Evolutionary conservation across 2,797 vertebrate genomes (phyloP).

Genomic region (Enteromius radiatus): DNA sequence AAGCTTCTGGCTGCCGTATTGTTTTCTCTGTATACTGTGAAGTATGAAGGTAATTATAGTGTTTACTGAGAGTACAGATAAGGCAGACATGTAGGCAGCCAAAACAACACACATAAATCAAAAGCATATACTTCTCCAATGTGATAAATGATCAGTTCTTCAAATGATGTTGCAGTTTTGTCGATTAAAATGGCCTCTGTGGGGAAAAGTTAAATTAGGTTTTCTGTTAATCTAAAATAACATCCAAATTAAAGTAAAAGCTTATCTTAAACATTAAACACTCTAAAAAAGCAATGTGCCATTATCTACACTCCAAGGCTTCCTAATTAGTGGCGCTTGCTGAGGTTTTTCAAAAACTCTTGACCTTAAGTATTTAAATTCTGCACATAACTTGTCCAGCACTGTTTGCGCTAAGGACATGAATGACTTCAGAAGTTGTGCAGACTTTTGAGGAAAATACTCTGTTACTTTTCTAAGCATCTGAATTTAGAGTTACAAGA

Average conservation of each 20-base stretch:
- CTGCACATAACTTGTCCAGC: slow-evolving; percentile 3
- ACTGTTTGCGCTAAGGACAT: neutral
- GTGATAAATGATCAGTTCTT: slow-evolving; percentile 36
- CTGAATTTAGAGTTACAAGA: neutral
- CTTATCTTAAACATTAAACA: slow-evolving; percentile 34
- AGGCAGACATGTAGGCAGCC: slow-evolving; percentile 24
- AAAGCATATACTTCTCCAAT: slow-evolving; percentile 4
- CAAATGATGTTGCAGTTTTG: neutral
- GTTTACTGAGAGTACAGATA: slow-evolving; percentile 48
- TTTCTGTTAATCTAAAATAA: neutral
- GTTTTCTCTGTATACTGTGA: slow-evolving; percentile 33
- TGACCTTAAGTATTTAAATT: slow-evolving; percentile 3
- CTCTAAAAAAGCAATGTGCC: slow-evolving; percentile 3
- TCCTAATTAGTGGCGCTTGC: slow-evolving; percentile 1
- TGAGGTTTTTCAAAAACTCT: neutral
- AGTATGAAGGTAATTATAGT: slow-evolving; percentile 48
- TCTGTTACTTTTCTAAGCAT: slow-evolving; percentile 5
- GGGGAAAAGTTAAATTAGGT: neutral
- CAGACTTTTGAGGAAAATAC: neutral
- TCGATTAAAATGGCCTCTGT: neutral
- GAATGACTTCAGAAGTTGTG: neutral
- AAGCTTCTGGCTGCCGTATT: slow-evolving; percentile 11
- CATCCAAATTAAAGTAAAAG: neutral
- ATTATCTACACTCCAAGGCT: slow-evolving; percentile 16
- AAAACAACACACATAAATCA: slow-evolving; percentile 45